These are phyloP conservation scores for Hassar affinis DNA, from an alignment of 2,113 vertebrate genomes.

Conservation along the genomic window DNA sequence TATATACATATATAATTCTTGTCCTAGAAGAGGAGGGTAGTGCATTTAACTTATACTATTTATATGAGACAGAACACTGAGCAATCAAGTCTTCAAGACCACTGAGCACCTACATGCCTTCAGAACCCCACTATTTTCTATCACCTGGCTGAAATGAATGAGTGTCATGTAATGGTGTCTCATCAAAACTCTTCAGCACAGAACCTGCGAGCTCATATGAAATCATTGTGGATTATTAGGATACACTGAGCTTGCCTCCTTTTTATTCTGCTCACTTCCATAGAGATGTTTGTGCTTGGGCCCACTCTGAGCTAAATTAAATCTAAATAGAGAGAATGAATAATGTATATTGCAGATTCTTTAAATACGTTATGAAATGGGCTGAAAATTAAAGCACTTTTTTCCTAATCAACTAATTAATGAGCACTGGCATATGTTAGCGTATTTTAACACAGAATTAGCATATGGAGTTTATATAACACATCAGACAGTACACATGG, in stretches of 20 bases:
- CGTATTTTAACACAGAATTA: background rate
- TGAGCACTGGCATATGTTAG: background rate
- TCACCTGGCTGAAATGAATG: background rate
- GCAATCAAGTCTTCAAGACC: background rate
- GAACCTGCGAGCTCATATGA: background rate
- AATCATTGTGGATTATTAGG: background rate
- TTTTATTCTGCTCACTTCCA: background rate
- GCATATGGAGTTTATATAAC: background rate
- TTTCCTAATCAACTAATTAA: background rate
- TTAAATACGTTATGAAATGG: background rate
- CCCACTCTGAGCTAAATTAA: background rate
- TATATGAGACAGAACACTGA: background rate
- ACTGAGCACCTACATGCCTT: background rate
- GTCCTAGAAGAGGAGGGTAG: background rate
- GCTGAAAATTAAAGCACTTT: background rate
- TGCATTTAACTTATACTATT: background rate
- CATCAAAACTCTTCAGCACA: background rate
- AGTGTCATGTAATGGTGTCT: background rate
- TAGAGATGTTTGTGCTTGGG: background rate
- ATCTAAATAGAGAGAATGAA: background rate
- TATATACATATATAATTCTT: background rate
- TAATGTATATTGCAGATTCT: background rate
- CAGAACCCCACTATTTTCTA: background rate
- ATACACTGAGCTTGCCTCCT: background rate
- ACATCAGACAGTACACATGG: background rate